phyloP scores from a whole-genome alignment of 2,113 vertebrate species.

The Perca flavescens region DNA sequence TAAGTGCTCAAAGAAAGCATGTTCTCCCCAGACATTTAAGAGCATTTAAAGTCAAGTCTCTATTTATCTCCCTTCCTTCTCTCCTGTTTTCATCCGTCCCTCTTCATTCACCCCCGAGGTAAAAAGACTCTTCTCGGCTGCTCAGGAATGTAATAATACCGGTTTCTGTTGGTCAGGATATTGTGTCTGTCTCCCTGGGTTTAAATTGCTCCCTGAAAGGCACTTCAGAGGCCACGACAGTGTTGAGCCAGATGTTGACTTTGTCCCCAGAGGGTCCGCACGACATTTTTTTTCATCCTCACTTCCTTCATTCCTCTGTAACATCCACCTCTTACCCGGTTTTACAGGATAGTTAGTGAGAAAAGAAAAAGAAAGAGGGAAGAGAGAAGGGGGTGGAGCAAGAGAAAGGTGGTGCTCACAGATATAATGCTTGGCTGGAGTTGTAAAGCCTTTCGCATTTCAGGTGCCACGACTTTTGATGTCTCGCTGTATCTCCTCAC shows the following conservation, averaged over 20 bases:
- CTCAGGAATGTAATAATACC: slow-evolving; percentile 92
- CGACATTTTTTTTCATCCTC: slow-evolving; percentile 1
- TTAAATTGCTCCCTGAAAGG: slow-evolving; percentile 88
- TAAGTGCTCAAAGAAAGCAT: slow-evolving; percentile 32
- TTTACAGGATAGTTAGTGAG: slow-evolving; percentile 48
- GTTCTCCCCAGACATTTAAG: slow-evolving; percentile 60
- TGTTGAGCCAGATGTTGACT: slow-evolving; percentile 89
- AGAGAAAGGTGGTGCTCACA: slow-evolving; percentile 47
- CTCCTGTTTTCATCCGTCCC: slow-evolving; percentile 21
- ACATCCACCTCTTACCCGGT: slow-evolving; percentile 60
- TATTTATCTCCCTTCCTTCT: slow-evolving; percentile 60
- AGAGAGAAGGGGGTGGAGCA: not conserved
- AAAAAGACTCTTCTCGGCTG: slow-evolving; percentile 78
- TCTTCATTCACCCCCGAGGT: slow-evolving; percentile 53
- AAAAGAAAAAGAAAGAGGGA: slow-evolving; percentile 23
- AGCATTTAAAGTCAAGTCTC: slow-evolving; percentile 63
- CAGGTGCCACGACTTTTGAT: slow-evolving; percentile 62
- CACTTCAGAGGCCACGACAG: slow-evolving; percentile 86
- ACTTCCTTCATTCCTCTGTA: slow-evolving; percentile 42
- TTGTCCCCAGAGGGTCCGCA: slow-evolving; percentile 82
- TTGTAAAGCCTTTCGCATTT: slow-evolving; percentile 73
- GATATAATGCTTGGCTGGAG: slow-evolving; percentile 69
- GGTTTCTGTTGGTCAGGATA: slow-evolving; percentile 90
- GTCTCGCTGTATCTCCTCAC: slow-evolving; percentile 56
- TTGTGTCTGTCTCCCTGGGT: slow-evolving; percentile 90